Evolutionary conservation across 2,888 invertebrate species (phyloP).

Genomic region (Ramazzottius varieornatus): DNA sequence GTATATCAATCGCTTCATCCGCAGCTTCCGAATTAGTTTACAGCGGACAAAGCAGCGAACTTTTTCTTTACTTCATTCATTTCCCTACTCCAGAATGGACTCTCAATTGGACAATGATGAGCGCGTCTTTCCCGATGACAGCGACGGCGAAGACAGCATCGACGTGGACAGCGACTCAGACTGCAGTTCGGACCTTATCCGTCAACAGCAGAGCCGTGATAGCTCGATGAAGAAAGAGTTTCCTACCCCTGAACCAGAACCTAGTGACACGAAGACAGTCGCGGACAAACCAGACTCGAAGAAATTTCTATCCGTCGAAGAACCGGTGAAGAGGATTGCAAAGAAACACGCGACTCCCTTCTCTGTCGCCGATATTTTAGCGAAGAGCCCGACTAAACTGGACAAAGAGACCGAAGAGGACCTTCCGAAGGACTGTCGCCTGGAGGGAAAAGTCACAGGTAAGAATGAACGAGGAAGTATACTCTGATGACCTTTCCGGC

Average conservation of each 20-base stretch:
- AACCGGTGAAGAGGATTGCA: neutral
- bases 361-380: neutral
- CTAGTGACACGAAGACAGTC: too few species aligned
- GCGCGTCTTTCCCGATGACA: neutral
- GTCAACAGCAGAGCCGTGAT: neutral
- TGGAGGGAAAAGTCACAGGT: neutral
- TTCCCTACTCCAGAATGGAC: neutral
- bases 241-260: neutral
- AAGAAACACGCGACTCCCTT: neutral
- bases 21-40: constrained; percentile 3
- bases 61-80: neutral
- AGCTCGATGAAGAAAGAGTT: neutral
- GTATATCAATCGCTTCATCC: constrained; percentile 2
- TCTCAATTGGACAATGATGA: neutral
- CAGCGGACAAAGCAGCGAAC: neutral
- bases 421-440: too few species aligned
- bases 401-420: neutral
- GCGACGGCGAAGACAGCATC: neutral
- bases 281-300: too few species aligned
- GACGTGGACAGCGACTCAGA: neutral
- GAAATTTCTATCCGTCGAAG: too few species aligned
- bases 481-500: too few species aligned
- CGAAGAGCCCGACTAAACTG: neutral
- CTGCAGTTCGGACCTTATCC: neutral
- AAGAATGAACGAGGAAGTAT: too few species aligned